Conservation (phyloP, 1,140 invertebrate species). For the Phthorimaea operculella region DNA sequence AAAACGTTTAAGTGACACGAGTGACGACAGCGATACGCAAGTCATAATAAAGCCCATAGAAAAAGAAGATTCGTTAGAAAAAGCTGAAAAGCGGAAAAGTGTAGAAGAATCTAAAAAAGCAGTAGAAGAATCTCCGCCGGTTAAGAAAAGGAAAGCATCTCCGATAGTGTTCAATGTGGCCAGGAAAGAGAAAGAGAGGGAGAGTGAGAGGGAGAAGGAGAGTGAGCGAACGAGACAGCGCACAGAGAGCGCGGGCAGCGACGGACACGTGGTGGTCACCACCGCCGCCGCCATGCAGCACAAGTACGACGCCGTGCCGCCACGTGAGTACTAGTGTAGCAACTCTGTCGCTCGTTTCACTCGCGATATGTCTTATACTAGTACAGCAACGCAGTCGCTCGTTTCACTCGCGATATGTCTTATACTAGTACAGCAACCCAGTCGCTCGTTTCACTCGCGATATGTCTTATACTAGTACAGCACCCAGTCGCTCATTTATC, state of each 20-base stretch:
- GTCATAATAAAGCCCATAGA: constrained; percentile 40
- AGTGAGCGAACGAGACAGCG: constrained; percentile 32
- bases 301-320: constrained; percentile 62
- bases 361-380: too few species aligned
- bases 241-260: constrained; percentile 51
- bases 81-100: constrained; percentile 16
- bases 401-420: too few species aligned
- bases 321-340: too few species aligned
- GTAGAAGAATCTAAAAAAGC: constrained; percentile 10
- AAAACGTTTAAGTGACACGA: constrained; percentile 41
- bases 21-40: constrained; percentile 46
- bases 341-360: too few species aligned
- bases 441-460: too few species aligned
- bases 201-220: constrained; percentile 32
- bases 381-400: too few species aligned
- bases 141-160: constrained; percentile 59
- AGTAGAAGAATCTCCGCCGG: constrained; percentile 16
- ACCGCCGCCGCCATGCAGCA: constrained; percentile 37
- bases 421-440: too few species aligned
- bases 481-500: too few species aligned
- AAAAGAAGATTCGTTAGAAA: constrained; percentile 6
- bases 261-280: constrained; percentile 43
- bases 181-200: constrained; percentile 37
- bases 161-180: constrained; percentile 68
- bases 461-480: too few species aligned